phyloP scores from a whole-genome alignment of 2,113 vertebrate genomes.

The Mustela lutreola region DNA sequence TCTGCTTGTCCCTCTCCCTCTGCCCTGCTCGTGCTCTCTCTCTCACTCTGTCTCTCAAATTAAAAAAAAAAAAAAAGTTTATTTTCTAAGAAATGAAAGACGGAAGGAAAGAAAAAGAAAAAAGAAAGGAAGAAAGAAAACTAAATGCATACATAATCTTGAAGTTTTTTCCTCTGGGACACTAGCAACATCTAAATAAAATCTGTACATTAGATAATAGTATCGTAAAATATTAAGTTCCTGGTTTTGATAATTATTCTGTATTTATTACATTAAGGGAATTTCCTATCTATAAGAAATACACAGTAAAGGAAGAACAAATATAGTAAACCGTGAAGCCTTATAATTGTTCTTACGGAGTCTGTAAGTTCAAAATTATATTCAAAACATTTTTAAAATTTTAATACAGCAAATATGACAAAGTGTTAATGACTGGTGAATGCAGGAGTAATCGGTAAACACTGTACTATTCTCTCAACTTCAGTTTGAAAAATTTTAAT shows the following conservation, averaged over 20 bases:
- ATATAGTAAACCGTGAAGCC: not conserved
- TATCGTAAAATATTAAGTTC: not conserved
- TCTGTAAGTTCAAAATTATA: not conserved
- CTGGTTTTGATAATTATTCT: not conserved
- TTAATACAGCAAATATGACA: slow-evolving; percentile 3
- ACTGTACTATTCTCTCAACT: not conserved
- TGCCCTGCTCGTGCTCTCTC: too few relatives aligned
- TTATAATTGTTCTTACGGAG: not conserved
- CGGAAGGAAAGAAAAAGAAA: too few relatives aligned
- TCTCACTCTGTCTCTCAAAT: too few relatives aligned
- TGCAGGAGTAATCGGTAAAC: not conserved
- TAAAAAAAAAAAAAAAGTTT: too few relatives aligned
- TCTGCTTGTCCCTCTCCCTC: too few relatives aligned
- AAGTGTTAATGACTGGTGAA: not conserved
- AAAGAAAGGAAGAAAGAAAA: not conserved
- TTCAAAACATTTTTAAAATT: not conserved
- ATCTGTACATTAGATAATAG: not conserved
- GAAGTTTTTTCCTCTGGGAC: not conserved
- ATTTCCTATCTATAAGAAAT: not conserved
- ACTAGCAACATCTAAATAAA: slow-evolving; percentile 8
- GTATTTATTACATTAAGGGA: not conserved
- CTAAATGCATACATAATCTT: not conserved
- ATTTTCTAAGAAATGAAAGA: not conserved
- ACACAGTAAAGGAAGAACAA: not conserved
- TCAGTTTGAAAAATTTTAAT: not conserved